A percentile compares a stretch with the other conserved stretches of the same genome.
phyloP scores from a whole-genome alignment of 1,140 invertebrate genomes.

The Stegodyphus mimosarum region DNA sequence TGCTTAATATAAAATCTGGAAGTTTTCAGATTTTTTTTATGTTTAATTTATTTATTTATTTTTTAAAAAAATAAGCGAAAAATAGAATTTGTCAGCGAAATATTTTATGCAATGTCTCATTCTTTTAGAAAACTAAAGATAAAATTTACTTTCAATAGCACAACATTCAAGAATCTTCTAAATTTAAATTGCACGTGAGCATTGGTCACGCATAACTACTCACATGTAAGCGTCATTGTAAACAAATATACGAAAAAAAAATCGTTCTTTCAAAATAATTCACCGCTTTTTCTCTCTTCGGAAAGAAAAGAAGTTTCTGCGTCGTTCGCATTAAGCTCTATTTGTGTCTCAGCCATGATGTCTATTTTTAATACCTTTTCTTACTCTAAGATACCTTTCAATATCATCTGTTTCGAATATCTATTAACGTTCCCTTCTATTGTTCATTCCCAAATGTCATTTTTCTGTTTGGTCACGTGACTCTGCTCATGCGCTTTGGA shows the following conservation, averaged over 20 bases:
- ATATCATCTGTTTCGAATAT: constrained; percentile 37
- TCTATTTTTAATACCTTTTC: background rate
- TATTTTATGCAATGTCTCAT: too few relatives aligned
- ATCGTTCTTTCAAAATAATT: too few relatives aligned
- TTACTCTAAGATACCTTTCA: constrained; percentile 28
- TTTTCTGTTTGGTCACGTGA: background rate
- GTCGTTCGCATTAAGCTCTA: background rate
- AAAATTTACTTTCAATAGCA: too few relatives aligned
- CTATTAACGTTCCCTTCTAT: constrained; percentile 32
- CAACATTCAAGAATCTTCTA: background rate
- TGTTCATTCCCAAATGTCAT: background rate
- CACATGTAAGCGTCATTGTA: background rate
- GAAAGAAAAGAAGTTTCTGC: too few relatives aligned
- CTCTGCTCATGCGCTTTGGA: background rate
- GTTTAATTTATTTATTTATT: too few relatives aligned
- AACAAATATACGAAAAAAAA: background rate
- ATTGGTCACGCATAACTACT: background rate
- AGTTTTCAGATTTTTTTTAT: too few relatives aligned
- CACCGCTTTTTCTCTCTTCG: too few relatives aligned
- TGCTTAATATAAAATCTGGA: too few relatives aligned
- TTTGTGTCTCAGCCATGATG: background rate
- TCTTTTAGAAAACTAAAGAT: too few relatives aligned
- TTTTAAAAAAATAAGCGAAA: too few relatives aligned
- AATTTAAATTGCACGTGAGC: background rate
- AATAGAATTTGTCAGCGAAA: too few relatives aligned